These are phyloP conservation scores for Tamandua tetradactyla DNA, from an alignment of 2,797 vertebrate species.

Conservation along the genomic window DNA sequence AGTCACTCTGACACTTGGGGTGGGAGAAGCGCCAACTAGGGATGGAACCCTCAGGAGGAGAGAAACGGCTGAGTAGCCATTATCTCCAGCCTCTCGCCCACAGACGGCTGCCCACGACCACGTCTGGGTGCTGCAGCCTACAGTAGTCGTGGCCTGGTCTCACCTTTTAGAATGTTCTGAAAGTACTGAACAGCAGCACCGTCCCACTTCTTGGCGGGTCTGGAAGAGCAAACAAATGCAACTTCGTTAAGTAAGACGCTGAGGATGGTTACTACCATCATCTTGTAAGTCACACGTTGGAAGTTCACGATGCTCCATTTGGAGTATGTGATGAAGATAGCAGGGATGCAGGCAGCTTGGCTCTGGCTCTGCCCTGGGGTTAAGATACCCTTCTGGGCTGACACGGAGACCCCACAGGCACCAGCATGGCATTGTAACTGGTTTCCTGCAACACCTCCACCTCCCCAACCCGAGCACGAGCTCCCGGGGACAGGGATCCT, in stretches of 20 bases:
- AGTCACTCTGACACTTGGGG: neutral
- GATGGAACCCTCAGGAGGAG: neutral
- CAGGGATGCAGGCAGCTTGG: accelerated
- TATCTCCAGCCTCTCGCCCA: neutral
- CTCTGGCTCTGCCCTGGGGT: neutral
- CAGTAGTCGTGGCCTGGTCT: neutral
- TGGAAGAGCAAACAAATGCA: constrained; percentile 77
- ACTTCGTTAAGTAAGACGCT: neutral
- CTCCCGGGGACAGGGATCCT: neutral
- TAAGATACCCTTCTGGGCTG: neutral
- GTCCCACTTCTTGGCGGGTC: constrained; percentile 91
- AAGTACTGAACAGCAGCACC: constrained; percentile 91
- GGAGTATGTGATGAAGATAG: too few relatives aligned
- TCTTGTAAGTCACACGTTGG: neutral
- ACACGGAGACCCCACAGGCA: neutral
- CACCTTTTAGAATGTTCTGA: constrained; percentile 91
- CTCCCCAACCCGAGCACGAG: neutral
- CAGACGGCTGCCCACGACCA: neutral
- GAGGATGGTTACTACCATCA: neutral
- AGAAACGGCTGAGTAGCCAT: accelerated
- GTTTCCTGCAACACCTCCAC: neutral
- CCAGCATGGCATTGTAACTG: neutral
- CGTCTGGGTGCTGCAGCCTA: neutral
- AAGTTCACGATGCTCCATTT: accelerated
- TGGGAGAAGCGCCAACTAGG: neutral